Evolutionary conservation across 2,888 invertebrate species (phyloP), one percentile per base, ranked within the genome.

Genomic region (Metalampra italica): DNA sequence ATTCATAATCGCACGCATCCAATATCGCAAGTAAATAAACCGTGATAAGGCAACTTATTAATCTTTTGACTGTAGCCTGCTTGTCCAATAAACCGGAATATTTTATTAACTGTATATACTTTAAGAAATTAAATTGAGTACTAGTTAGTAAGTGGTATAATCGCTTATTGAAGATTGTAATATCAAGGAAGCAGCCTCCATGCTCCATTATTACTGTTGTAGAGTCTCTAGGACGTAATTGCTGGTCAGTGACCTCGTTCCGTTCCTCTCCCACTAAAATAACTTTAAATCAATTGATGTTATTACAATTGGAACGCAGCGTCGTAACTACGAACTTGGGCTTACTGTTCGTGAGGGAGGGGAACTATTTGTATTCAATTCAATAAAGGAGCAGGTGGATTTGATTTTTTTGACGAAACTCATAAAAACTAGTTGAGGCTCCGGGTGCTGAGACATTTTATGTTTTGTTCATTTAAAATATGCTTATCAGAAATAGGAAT

Each of bases 231-330:
- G 74, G 75, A 84, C 83, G 83, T 88, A 85, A 88, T 88, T 87
- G 88, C 65, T 82, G 88, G 88, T 84, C 87, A 77, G 64, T 80
- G 87, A 85, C 87, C 88, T 75, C 82, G 74, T 80, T 83, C 73
- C 72, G 79, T 81, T 86, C 81, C 85, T 83, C 85, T 83, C 80
- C 85, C 73, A 87, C 84, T 88, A 85, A 87, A 85, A 86, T 80
- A 86, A 78, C 79, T 77, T 86, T 88, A 86, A 86, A 87, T 87
- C 87, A 88, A 88, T 88, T 88, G 88, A 84, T 82, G 84, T 83
- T 87, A 86, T 84, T 85, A 87, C 86, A 84, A 86, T 82, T 84
- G 84, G 80, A 78, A 78, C 78, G 78, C 75, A 76, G 75, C 76
- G 76, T 74, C 68, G 78, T 80, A n/a, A 36, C 36, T 36, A 36